These are phyloP conservation scores for Laothoe populi DNA, from an alignment of 2,888 invertebrate species.

Conservation along the genomic window DNA sequence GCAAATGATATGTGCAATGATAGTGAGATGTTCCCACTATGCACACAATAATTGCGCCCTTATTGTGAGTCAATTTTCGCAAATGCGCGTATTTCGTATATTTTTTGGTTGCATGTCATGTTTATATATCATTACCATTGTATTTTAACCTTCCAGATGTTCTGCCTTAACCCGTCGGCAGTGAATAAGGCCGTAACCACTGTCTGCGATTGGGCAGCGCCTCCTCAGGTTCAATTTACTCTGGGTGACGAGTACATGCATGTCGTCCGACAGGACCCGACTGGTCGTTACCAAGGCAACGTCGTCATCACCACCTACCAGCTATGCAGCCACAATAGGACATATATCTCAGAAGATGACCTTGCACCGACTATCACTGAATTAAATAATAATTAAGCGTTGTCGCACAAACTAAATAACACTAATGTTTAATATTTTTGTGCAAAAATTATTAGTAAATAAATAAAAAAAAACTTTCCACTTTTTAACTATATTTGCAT, in stretches of 20 bases:
- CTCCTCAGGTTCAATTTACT: conserved; percentile 69
- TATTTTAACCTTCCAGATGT: conserved; percentile 51
- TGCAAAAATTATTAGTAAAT: too few relatives aligned
- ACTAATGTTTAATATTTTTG: background rate
- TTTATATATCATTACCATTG: too few relatives aligned
- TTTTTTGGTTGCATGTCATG: background rate
- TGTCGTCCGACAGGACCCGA: conserved; percentile 67
- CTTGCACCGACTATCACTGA: conserved; percentile 11
- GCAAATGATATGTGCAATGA: too few relatives aligned
- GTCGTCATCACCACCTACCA: conserved; percentile 71
- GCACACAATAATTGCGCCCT: too few relatives aligned
- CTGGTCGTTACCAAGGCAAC: conserved; percentile 60
- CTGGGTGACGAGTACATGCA: conserved; percentile 71
- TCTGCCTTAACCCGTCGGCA: conserved; percentile 64
- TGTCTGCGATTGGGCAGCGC: conserved; percentile 74
- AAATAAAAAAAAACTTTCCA: too few relatives aligned
- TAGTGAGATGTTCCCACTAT: too few relatives aligned
- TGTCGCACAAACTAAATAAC: background rate
- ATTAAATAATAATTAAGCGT: conserved; percentile 1
- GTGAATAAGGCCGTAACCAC: conserved; percentile 63
- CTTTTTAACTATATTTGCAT: too few relatives aligned
- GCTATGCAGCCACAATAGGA: conserved; percentile 61
- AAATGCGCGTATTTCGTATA: too few relatives aligned
- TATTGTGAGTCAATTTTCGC: too few relatives aligned
- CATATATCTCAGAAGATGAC: conserved; percentile 26